A percentile compares a stretch with the other conserved stretches of the same genome.
Evolutionary conservation across 30 jellyfish, hydroid and myxozoan genomes (phyloP).

Genomic region (Aurelia sp.): DNA sequence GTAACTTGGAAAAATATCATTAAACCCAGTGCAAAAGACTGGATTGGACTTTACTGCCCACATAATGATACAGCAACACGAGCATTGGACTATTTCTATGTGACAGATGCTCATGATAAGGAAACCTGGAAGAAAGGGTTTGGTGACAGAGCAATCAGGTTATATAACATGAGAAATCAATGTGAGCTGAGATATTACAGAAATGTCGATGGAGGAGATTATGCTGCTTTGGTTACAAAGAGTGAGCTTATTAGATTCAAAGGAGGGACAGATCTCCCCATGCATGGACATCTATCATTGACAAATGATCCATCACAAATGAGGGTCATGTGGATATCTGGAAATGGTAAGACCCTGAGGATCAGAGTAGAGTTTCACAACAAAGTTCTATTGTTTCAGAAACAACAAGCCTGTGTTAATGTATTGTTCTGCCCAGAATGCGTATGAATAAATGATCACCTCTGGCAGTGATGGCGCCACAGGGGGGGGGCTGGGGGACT

Average conservation of each 20-base stretch:
- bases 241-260: constrained; percentile 59
- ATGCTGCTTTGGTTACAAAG: constrained; percentile 59
- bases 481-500: no score
- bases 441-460: no score
- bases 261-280: constrained; percentile 71
- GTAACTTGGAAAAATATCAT: constrained; percentile 68
- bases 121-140: constrained; percentile 73
- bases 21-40: constrained; percentile 67
- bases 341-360: constrained; percentile 59
- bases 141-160: constrained; percentile 59
- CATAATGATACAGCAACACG: constrained; percentile 37
- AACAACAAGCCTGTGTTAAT: no score
- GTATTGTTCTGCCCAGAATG: no score
- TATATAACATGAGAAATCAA: constrained; percentile 65
- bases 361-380: no score
- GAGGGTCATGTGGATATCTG: constrained; percentile 89
- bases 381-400: no score
- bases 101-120: constrained; percentile 42
- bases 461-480: no score
- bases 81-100: constrained; percentile 61
- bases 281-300: constrained; percentile 75
- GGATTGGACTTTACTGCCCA: constrained; percentile 93
- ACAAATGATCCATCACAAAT: constrained; percentile 75
- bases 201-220: constrained; percentile 36
- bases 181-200: constrained; percentile 73